phyloP scores from a whole-genome alignment of 92 coral and sea anemone species.

The Chrysogorgia sp. region DNA sequence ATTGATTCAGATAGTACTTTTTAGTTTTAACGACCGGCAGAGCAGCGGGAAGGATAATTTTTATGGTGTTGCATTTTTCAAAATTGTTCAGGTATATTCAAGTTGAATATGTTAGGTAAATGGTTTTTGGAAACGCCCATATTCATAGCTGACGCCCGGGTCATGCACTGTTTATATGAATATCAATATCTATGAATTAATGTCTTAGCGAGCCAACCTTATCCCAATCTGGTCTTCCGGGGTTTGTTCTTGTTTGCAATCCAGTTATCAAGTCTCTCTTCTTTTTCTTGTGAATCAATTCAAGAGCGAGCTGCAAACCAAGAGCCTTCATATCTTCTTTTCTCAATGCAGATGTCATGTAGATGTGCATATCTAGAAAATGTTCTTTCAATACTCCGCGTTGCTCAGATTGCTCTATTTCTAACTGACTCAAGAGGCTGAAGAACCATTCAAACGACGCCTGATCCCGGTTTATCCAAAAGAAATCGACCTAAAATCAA shows the following conservation, averaged over 20 bases:
- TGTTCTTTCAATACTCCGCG: slow-evolving; percentile 32
- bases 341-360: slow-evolving; percentile 37
- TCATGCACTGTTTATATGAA: too few relatives aligned
- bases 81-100: too few relatives aligned
- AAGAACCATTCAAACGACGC: slow-evolving; percentile 34
- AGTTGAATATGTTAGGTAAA: background rate
- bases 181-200: too few relatives aligned
- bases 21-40: too few relatives aligned
- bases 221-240: slow-evolving; percentile 91
- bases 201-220: slow-evolving; percentile 27
- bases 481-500: slow-evolving; percentile 27
- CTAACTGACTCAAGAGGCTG: slow-evolving; percentile 25
- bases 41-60: too few relatives aligned
- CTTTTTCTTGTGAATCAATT: slow-evolving; percentile 78
- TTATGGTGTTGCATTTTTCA: too few relatives aligned
- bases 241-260: slow-evolving; percentile 79
- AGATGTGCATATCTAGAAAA: slow-evolving; percentile 41
- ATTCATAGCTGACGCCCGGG: background rate
- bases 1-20: too few relatives aligned
- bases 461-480: slow-evolving; percentile 43
- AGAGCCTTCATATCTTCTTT: slow-evolving; percentile 45
- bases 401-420: slow-evolving; percentile 42
- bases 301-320: slow-evolving; percentile 38
- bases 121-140: background rate
- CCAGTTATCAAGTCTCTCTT: slow-evolving; percentile 84